phyloP scores from a whole-genome alignment of 2,888 invertebrate genomes.

The Lamellibrachia satsuma region DNA sequence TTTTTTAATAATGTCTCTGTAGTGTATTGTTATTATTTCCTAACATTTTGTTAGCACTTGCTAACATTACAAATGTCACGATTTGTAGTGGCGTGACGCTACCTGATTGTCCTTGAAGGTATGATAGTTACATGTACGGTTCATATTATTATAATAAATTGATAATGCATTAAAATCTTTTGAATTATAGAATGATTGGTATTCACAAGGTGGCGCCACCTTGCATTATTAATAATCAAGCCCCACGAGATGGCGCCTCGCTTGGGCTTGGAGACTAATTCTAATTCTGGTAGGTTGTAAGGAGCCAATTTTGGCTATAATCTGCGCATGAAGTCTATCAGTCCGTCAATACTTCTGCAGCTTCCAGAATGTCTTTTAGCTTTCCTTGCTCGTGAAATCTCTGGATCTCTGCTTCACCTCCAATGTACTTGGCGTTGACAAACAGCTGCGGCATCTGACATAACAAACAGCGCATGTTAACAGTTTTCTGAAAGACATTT shows the following conservation, averaged over 20 bases:
- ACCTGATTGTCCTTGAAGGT: neutral
- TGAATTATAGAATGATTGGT: neutral
- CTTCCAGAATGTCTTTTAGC: conserved; percentile 48
- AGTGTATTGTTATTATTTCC: neutral
- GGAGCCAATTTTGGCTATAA: too few species aligned
- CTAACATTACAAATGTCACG: neutral
- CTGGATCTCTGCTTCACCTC: conserved; percentile 55
- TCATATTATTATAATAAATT: neutral
- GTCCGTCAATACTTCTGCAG: conserved; percentile 35
- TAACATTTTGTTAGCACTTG: neutral
- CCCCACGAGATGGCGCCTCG: neutral
- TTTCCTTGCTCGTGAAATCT: conserved; percentile 51
- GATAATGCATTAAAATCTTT: neutral
- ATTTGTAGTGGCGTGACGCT: neutral
- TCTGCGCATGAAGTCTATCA: neutral
- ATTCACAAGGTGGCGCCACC: neutral
- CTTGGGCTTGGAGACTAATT: neutral
- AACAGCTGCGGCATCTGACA: conserved; percentile 60
- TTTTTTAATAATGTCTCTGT: neutral
- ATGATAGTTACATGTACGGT: neutral
- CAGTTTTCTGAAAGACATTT: neutral
- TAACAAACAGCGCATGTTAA: neutral
- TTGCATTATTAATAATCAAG: neutral
- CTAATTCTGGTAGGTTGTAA: too few species aligned
- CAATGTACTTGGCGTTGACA: conserved; percentile 54